These are phyloP conservation scores for Eupsilia transversa DNA, from an alignment of 2,888 invertebrate genomes.

Conservation along the genomic window DNA sequence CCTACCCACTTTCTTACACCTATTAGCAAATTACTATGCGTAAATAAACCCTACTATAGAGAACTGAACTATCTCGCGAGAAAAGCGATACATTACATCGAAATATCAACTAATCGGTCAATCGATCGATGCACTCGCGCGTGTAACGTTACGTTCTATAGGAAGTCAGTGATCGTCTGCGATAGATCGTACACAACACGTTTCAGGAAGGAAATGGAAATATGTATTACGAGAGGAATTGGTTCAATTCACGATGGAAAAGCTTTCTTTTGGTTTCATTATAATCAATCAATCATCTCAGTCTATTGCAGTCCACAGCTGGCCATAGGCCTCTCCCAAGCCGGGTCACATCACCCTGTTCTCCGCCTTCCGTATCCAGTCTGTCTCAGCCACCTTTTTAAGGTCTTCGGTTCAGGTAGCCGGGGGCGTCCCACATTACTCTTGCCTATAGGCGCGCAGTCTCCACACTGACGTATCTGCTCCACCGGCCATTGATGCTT, in stretches of 20 bases:
- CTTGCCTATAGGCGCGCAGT: background rate
- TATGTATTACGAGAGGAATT: slow-evolving; percentile 35
- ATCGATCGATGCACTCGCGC: slow-evolving; percentile 62
- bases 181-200: slow-evolving; percentile 42
- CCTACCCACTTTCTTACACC: slow-evolving; percentile 28
- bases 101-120: slow-evolving; percentile 62
- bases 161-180: slow-evolving; percentile 53
- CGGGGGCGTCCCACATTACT: too few relatives aligned
- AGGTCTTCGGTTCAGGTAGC: background rate
- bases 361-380: background rate
- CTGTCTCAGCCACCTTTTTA: background rate
- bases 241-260: background rate
- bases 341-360: background rate
- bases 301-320: background rate
- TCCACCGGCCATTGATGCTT: background rate
- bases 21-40: slow-evolving; percentile 42
- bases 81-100: slow-evolving; percentile 56
- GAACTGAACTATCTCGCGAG: slow-evolving; percentile 52
- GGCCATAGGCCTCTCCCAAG: background rate
- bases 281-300: background rate
- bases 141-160: slow-evolving; percentile 52
- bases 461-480: background rate
- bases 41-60: slow-evolving; percentile 36
- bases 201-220: slow-evolving; percentile 57
- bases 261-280: background rate